Evolutionary conservation across 2,113 vertebrate species (phyloP), one percentile per base, ranked within the genome.

Genomic region (Pelvicachromis taeniatus): DNA sequence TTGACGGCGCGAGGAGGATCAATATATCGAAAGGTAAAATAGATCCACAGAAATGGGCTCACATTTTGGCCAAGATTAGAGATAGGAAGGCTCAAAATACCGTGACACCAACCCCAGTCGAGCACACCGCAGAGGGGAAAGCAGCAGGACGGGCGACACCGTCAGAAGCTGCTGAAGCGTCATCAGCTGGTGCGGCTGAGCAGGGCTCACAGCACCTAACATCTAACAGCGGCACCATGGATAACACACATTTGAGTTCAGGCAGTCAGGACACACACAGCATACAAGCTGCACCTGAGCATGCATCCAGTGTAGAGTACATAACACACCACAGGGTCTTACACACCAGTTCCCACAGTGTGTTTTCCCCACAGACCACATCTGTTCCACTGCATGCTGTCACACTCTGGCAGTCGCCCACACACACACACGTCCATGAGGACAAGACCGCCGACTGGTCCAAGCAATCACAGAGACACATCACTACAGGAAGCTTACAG

Each of bases 21-120:
- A 95, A 96, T 50, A 35, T 97, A 89, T 95, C 97, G 7, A 97
- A 92, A 82, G 97, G 96, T 19, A 97, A 97, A 83, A 98, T 99
- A 81, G 96, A 97, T 85, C 97, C 97, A 0, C 92, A 97, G 58
- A 97, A 93, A 3, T 99, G 98, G 98, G 97, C 97, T 1, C 95
- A 96, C 19, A 98, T 99, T 92, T 90, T 99, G 83, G 97, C 97
- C 23, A 97, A 97, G 53, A 97, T 99, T 2, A 96, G 97, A 8
- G 95, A 96, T 12, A 96, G 91, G 84, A 97, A 93, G 13, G 3
- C 85, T 87, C 86, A 91, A 5, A 97, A 87, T 90, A 86, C 85
- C 1, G 94, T 94, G 1, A 88, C 89, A 19, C 70, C 84, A 6
- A 78, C 89, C 3, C 93, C 94, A 6, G n/a, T 38, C 8, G 87